Evolutionary conservation across 2,113 vertebrate genomes (phyloP), one percentile per base, ranked within the genome.

Genomic region (Dicrurus megarhynchus): DNA sequence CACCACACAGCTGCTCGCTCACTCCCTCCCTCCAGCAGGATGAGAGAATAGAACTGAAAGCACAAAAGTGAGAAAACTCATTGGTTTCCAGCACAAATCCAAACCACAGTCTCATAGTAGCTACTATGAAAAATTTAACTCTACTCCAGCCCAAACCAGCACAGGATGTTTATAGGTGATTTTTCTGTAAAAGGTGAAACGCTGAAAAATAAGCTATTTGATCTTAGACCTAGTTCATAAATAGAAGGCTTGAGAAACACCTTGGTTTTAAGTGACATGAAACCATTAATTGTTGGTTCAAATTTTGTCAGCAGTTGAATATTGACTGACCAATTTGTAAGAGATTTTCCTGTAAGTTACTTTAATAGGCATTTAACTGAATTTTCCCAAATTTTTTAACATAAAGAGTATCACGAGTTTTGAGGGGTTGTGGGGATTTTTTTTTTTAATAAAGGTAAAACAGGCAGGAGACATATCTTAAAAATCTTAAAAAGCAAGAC

Each of bases 351-450:
- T 7, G 0, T 49, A 20, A 56, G 10, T 64, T 73, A 52, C 2
- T 70, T 30, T 57, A 33, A 42, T 10, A 20, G 35, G 33, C 44
- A 83, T 73, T 69, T 41, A 73, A 33, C 7, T 49, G 30, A 61
- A n/a, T 68, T 87, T 84, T 79, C 35, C n/a, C 3, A 35, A 33
- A 6, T 11, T 41, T 81, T 81, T 78, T 78, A 84, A 59, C 3
- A 39, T 44, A 42, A 87, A 71, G 6, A 35, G 0, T 35, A 47
- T 46, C 5, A 20, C 1, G 28, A 27, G 3, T 11, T 76, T 52
- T 35, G 19, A 5, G 8, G 1, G 1, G 7, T 44, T n/a, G 19
- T 5, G 5, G 14, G 1, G 2, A 27, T 15, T 2, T 15, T 61
- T 15, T 61, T 68, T 57, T 63, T 27, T 41, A 37, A 9, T 49